Percentiles rank a stretch among this genome's conserved stretches.
Conservation (phyloP, 2,797 vertebrate species). For the Hippopotamyrus pictus region DNA sequence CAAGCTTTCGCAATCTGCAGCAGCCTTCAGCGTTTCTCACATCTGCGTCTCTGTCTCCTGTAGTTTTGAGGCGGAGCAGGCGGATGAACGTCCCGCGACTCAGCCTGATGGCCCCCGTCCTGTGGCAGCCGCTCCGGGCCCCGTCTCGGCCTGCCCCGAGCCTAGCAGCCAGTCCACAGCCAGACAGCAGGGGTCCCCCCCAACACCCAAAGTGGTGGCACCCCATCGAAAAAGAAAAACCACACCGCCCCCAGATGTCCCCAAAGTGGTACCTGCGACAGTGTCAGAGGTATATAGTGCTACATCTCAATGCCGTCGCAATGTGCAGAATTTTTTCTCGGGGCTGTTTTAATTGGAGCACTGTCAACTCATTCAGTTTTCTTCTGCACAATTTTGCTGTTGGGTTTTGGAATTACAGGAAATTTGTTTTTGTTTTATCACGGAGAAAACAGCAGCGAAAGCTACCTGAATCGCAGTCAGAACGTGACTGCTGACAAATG, state of each 20-base stretch:
- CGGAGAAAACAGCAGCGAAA: neutral
- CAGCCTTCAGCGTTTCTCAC: neutral
- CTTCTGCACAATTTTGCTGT: neutral
- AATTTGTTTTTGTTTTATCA: neutral
- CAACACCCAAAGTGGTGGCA: neutral
- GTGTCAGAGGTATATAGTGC: conserved; percentile 42
- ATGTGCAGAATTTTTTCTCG: conserved; percentile 5
- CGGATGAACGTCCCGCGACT: neutral
- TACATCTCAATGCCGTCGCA: neutral
- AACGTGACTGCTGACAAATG: neutral
- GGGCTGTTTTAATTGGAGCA: neutral
- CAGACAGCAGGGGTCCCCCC: neutral
- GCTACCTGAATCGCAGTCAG: neutral
- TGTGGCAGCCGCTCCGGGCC: no score
- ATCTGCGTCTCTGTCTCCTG: conserved; percentile 8
- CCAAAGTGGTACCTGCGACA: conserved; percentile 26
- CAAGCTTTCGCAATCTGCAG: neutral
- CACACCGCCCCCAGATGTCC: conserved; percentile 44
- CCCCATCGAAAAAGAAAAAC: conserved; percentile 39
- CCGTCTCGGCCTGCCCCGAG: neutral
- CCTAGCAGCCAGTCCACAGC: conserved; percentile 21
- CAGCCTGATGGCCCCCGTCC: neutral
- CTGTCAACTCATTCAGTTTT: neutral
- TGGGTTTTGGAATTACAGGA: neutral
- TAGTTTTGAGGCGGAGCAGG: neutral